These are phyloP conservation scores for Perognathus longimembris DNA, from an alignment of 2,113 vertebrate species.

Conservation along the genomic window DNA sequence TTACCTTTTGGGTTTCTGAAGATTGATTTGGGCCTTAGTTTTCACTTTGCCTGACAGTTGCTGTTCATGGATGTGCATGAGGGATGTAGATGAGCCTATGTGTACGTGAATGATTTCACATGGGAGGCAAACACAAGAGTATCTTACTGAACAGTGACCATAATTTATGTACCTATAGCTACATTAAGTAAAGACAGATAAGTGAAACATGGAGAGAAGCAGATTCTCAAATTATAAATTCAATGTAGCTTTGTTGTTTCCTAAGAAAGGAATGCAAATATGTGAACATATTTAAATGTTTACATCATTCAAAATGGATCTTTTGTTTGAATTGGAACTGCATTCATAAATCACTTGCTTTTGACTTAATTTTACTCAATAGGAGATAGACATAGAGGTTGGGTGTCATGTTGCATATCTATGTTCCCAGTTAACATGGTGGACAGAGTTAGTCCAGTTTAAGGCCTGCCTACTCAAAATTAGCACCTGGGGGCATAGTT, in stretches of 20 bases:
- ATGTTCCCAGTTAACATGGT: no score
- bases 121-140: not conserved
- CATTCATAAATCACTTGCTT: not conserved
- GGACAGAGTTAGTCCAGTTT: no score
- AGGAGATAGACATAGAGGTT: not conserved
- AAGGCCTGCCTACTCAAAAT: no score
- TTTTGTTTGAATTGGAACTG: not conserved
- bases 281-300: not conserved
- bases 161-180: not conserved
- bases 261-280: not conserved
- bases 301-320: not conserved
- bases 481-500: no score
- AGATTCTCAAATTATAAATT: not conserved
- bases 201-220: not conserved
- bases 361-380: constrained; percentile 7
- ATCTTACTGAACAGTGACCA: not conserved
- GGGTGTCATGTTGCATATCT: not conserved
- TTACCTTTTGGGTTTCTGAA: constrained; percentile 47
- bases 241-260: not conserved
- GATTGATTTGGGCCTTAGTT: constrained; percentile 39
- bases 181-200: not conserved
- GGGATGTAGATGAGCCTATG: not conserved
- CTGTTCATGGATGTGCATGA: not conserved
- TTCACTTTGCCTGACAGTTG: not conserved
- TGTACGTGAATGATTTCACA: not conserved